phyloP scores from a whole-genome alignment of 2,888 invertebrate species.

The Coecobrya sp. region DNA sequence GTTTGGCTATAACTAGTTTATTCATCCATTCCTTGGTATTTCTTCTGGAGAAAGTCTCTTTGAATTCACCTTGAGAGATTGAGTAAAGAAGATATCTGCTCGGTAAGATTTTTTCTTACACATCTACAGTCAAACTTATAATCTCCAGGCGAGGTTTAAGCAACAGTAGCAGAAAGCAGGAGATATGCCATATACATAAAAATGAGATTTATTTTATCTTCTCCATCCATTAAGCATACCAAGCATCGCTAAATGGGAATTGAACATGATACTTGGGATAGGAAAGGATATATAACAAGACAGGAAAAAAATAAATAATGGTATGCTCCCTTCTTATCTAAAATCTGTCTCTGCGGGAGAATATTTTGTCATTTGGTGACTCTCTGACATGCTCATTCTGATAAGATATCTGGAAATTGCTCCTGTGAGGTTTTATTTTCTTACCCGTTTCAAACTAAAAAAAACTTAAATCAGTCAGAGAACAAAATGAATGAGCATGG shows the following conservation, averaged over 20 bases:
- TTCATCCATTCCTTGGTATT: not conserved
- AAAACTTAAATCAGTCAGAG: slow-evolving; percentile 62
- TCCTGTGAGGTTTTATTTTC: slow-evolving; percentile 71
- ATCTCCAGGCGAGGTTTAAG: slow-evolving; percentile 40
- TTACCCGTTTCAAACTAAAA: slow-evolving; percentile 51
- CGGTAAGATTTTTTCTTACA: not conserved
- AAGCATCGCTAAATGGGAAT: not conserved
- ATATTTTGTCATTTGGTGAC: slow-evolving; percentile 78
- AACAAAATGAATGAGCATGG: slow-evolving; percentile 53
- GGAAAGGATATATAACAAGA: not conserved
- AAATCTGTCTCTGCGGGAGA: slow-evolving; percentile 78
- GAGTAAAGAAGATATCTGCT: slow-evolving; percentile 17
- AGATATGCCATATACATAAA: slow-evolving; percentile 58
- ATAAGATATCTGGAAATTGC: slow-evolving; percentile 77
- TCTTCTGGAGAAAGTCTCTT: slow-evolving; percentile 8
- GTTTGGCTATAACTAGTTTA: not conserved
- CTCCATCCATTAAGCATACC: not conserved
- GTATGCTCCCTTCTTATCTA: slow-evolving; percentile 64
- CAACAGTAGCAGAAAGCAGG: slow-evolving; percentile 64
- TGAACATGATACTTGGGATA: slow-evolving; percentile 13
- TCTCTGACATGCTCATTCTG: slow-evolving; percentile 75
- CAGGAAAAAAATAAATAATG: slow-evolving; percentile 69
- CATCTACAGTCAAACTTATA: slow-evolving; percentile 44
- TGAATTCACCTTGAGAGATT: slow-evolving; percentile 51
- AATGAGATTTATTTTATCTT: slow-evolving; percentile 76